These are phyloP conservation scores for Trichonephila inaurata DNA, from an alignment of 1,140 invertebrate species.

Conservation along the genomic window DNA sequence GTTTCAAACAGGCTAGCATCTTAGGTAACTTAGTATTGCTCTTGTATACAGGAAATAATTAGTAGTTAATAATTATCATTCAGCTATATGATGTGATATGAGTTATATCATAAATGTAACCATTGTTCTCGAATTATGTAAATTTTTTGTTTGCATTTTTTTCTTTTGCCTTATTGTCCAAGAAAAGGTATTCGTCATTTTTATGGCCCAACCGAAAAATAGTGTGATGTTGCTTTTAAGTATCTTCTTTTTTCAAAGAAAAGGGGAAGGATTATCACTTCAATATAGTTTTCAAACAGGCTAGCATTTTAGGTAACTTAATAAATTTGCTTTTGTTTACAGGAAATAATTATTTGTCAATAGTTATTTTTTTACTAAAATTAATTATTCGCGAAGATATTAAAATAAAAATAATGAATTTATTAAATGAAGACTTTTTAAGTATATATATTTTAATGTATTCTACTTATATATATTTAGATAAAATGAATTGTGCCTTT, in stretches of 20 bases:
- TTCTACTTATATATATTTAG: too few species aligned
- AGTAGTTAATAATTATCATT: constrained; percentile 16
- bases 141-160: constrained; percentile 35
- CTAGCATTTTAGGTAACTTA: constrained; percentile 33
- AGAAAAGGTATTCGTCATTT: constrained; percentile 48
- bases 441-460: too few species aligned
- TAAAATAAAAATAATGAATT: too few species aligned
- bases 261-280: background rate
- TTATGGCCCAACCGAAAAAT: constrained; percentile 49
- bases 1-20: background rate
- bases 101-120: too few species aligned
- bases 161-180: constrained; percentile 19
- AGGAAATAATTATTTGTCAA: constrained; percentile 52
- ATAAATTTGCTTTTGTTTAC: constrained; percentile 41
- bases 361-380: background rate
- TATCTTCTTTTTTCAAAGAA: constrained; percentile 44
- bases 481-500: too few species aligned
- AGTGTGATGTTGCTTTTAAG: constrained; percentile 24
- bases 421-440: too few species aligned
- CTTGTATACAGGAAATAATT: constrained; percentile 55
- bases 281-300: background rate
- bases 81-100: too few species aligned
- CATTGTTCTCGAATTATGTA: background rate
- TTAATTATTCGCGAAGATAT: too few species aligned
- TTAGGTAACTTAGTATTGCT: constrained; percentile 44